Evolutionary conservation across 2,888 invertebrate genomes (phyloP), one percentile per base, ranked within the genome.

Genomic region (Hemaris fuciformis): DNA sequence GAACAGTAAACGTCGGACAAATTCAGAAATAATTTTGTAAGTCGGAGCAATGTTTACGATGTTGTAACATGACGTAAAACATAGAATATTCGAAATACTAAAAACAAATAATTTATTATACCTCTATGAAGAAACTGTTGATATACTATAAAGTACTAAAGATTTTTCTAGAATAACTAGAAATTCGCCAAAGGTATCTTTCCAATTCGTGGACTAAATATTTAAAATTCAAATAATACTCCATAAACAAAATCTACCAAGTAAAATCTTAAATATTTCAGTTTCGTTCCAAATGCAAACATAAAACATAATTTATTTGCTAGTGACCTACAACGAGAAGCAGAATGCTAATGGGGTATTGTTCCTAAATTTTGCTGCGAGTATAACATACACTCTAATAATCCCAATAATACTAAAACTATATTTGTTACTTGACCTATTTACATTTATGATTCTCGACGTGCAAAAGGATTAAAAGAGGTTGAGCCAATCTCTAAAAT

Each of bases 321-420:
- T 15, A 15, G 27, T 53, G 48, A 53, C 48, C 27, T 53, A 53
- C 31, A 53, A 53, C 10, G 10, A 53, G 15, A 15, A 48, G 18
- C 31, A 27, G 27, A 53, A 53, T 53, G 53, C 53, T 53, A 53
- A 53, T 53, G 18, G 18, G 27, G 53, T 27, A 53, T 53, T 53
- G 53, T 53, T 53, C 27, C 53, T 53, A 53, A 53, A 31, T 18
- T 15, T 31, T 53, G 31, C 31, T 53, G 15, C 27, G 18, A 53
- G 31, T 53, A 53, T 53, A 27, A 27, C 15, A n/a, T 38, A 8
- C 18, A 31, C 18, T 27, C 27, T 27, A 31, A 53, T 53, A 53
- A 31, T 53, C 31, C 31, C 10, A 27, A 53, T 53, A 48, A 25
- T 15, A 31, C 18, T 31, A 18, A 18, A 53, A 27, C 15, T 10